Evolutionary conservation across 37 sponge, comb jelly and placozoan species (phyloP).

Genomic region (Hormiphora californensis): DNA sequence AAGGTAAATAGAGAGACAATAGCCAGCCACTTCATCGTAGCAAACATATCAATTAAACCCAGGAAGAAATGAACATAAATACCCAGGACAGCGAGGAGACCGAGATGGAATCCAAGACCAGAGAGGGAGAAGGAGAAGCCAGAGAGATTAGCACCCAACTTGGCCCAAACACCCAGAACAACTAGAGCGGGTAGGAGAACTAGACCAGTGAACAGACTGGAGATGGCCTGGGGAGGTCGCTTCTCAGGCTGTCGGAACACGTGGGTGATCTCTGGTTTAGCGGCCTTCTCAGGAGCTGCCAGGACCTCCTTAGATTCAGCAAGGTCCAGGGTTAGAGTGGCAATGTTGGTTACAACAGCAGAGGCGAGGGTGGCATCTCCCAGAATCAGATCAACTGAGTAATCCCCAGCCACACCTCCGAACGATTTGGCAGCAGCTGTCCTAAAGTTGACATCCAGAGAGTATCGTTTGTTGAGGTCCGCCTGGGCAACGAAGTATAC

Average conservation of each 20-base stretch:
- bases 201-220: constrained; percentile 68
- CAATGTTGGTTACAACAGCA: neutral
- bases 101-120: constrained; percentile 67
- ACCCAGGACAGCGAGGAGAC: constrained; percentile 55
- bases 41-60: constrained; percentile 71
- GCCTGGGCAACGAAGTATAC: constrained; percentile 75
- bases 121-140: constrained; percentile 58
- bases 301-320: neutral
- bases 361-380: constrained; percentile 34
- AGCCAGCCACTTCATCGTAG: constrained; percentile 72
- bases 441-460: neutral
- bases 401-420: constrained; percentile 56
- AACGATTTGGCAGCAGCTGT: constrained; percentile 22
- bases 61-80: constrained; percentile 43
- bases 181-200: constrained; percentile 63
- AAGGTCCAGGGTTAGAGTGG: neutral
- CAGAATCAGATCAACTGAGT: constrained; percentile 65
- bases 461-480: constrained; percentile 46
- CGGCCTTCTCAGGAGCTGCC: neutral
- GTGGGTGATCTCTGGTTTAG: constrained; percentile 56
- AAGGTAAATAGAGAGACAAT: constrained; percentile 68
- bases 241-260: constrained; percentile 78
- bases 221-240: constrained; percentile 69
- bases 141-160: constrained; percentile 72
- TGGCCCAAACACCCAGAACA: constrained; percentile 69